Base-by-base conservation (phyloP, 2,888 invertebrate species). In the Incurvaria masculella region DNA sequence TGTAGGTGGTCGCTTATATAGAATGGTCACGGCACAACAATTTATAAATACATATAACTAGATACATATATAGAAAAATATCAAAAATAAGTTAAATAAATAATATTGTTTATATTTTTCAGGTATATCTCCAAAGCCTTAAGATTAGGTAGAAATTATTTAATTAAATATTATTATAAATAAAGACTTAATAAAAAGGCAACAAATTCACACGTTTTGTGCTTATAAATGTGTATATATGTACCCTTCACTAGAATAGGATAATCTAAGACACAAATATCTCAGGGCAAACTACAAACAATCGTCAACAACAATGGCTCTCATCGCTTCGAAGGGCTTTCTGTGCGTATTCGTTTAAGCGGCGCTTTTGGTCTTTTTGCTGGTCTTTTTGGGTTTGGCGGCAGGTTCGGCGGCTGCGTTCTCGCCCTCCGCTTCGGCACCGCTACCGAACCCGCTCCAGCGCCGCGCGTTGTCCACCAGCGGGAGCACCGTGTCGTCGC, bases 391-490 rank as follows among this genome's bases (percentile, higher is more conserved):
- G 46, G 63, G 53, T 57, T 63, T 60, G 61, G 65, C 66, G 57
- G 61, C 57, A 54, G 69, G 61, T 63, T 33, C 6, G 11, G 72
- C 67, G 67, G 64, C 58, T 52, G 68, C 61, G 53, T 62, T 56
- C 58, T 63, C 64, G 63, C 63, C 62, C 54, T 63, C 61, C 51
- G 63, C 60, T 52, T 66, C 64, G 57, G 60, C 59, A 51, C 57
- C 64, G 59, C 39, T 44, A 20, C 64, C 62, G 60, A 63, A 64
- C 55, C 60, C 52, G 68, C 71, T 68, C 78, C 78, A 78, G 58
- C 75, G 75, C 64, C 75, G 62, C 62, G 78, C 78, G 58, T 66
- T 72, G 64, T 69, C 75, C 62, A 76, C 65, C 64, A 74, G 56
- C 62, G 78, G 78, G 61, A 75, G 69, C 49, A 76, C 61, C 56